A percentile compares a stretch with the other conserved stretches of the same genome.
phyloP scores from a whole-genome alignment of 2,797 vertebrate species.

The Gallirallus australis region DNA sequence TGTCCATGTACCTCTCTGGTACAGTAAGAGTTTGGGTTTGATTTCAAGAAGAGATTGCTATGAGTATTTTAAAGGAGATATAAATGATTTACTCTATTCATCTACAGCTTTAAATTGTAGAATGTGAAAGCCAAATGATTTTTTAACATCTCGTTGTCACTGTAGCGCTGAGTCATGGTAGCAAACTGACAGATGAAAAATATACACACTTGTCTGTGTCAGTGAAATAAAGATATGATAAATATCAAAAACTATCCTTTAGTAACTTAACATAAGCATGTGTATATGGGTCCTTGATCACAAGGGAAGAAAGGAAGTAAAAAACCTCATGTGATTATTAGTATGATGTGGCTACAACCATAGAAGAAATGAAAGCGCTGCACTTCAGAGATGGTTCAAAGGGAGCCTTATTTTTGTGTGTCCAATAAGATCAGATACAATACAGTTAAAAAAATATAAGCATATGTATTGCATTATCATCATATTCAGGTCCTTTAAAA shows the following conservation, averaged over 20 bases:
- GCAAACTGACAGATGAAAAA: slow-evolving; percentile 33
- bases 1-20: background rate
- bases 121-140: slow-evolving; percentile 38
- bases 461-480: background rate
- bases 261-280: background rate
- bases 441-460: background rate
- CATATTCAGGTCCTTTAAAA: background rate
- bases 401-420: background rate
- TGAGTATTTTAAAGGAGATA: slow-evolving; percentile 7
- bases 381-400: background rate
- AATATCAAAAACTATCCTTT: background rate
- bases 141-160: background rate
- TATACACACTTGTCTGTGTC: background rate
- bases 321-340: background rate
- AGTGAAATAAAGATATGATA: background rate
- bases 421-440: background rate
- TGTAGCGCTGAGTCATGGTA: slow-evolving; percentile 3
- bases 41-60: background rate
- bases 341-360: background rate
- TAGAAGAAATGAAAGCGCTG: background rate
- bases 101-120: slow-evolving; percentile 18
- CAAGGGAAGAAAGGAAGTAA: background rate
- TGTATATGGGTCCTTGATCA: background rate
- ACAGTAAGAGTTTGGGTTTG: background rate
- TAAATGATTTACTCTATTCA: background rate